Evolutionary conservation across 2,113 vertebrate species (phyloP), one percentile per base, ranked within the genome.

Genomic region (Chionis minor): DNA sequence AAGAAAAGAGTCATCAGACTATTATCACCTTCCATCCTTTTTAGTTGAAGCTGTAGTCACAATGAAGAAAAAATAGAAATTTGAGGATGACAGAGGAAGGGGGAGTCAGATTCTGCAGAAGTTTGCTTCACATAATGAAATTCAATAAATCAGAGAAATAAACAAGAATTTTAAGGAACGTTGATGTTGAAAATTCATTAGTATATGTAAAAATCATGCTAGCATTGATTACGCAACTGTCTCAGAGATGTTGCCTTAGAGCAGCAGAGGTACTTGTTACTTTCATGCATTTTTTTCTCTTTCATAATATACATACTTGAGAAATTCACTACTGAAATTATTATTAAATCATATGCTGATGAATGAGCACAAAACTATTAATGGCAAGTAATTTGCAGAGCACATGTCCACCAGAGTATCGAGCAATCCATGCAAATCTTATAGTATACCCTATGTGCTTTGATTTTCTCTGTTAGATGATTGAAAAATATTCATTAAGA

Each of bases 401-500:
- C 72, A 94, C 44, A 69, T 56, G 49, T 94, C 77, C 92, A 82
- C 83, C 80, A 59, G 80, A 91, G 80, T 87, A 94, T 88, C 88
- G 52, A 84, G 77, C n/a, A 90, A 86, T 67, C 45, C 42, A 33
- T 63, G 81, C 28, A 94, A 65, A 86, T 79, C 40, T 91, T 75
- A 65, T 33, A 91, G 44, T 77, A 89, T 84, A 35, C 56, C 90
- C 77, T 91, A 16, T 81, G 88, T 86, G 92, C 88, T 93, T 96
- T 96, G 88, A 66, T 94, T 96, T 88, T 81, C 67, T 83, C 81
- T 91, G 49, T 69, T 89, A 89, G 80, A 94, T 96, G 86, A 94
- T 75, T 94, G 91, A 95, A 96, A 96, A 92, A 94, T 94, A 94
- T 92, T 94, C 92, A 94, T 94, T 96, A 95, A 96, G 86, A 92